A percentile compares a stretch with the other conserved stretches of the same genome.
These are phyloP conservation scores for Myiothlypis chrysogaster DNA, from an alignment of 2,797 vertebrate species.

Conservation along the genomic window DNA sequence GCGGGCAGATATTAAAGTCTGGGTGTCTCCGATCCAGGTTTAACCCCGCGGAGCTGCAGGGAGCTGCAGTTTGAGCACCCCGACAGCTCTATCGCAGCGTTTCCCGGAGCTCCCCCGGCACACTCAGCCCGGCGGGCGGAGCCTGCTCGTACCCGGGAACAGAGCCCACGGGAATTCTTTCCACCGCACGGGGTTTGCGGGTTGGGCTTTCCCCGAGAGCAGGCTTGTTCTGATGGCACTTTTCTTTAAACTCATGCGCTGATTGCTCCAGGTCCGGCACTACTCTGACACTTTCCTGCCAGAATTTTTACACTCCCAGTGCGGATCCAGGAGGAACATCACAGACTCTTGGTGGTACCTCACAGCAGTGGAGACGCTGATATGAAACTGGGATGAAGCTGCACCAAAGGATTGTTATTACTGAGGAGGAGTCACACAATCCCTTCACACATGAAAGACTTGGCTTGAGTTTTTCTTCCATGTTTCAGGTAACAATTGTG, in stretches of 20 bases:
- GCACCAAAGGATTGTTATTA: not conserved
- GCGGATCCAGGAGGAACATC: not conserved
- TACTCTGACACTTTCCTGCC: not conserved
- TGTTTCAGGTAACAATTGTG: not conserved
- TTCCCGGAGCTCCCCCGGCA: not conserved
- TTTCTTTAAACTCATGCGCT: not conserved
- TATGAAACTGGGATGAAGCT: not conserved
- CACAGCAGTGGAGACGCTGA: not conserved
- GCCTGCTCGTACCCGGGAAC: not conserved
- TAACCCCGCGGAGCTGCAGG: not conserved
- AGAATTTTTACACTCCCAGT: not conserved
- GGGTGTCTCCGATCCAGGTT: fast-evolving
- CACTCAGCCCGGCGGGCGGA: not conserved
- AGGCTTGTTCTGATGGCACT: not conserved
- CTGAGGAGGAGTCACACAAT: not conserved
- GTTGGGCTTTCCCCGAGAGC: fast-evolving
- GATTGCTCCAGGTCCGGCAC: too few species aligned
- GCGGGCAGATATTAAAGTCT: fast-evolving
- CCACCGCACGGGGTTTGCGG: fast-evolving
- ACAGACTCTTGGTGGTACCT: not conserved
- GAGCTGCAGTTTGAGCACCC: fast-evolving
- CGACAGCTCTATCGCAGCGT: fast-evolving
- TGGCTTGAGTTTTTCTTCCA: not conserved
- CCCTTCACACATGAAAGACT: not conserved
- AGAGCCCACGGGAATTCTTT: fast-evolving